Evolutionary conservation across 2,113 vertebrate species (phyloP), one percentile per base, ranked within the genome.

Genomic region (Alces alces): DNA sequence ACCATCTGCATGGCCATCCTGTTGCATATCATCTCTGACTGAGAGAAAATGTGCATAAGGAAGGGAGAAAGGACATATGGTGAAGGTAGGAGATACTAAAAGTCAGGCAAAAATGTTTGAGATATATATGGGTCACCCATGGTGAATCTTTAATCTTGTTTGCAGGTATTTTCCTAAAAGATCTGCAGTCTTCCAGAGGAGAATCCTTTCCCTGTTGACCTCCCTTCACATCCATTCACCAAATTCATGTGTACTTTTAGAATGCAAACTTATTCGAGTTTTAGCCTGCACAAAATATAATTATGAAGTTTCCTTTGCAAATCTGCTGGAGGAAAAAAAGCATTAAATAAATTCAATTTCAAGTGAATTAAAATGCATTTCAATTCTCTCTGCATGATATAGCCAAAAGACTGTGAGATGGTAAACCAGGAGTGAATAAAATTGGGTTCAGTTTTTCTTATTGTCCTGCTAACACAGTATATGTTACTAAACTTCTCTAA

Each of bases 321-420:
- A 79, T 89, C 36, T 55, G 25, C 27, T 91, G 39, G 15, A 93
- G 58, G 3, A 27, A 43, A 52, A 47, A 66, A 76, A 28, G 2
- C 45, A 91, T 93, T 61, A 60, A 82, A n/a, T 5, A 60, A 55
- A 92, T 97, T 57, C 30, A 47, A 13, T 79, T 93, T 86, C 43
- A 64, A 96, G 52, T 89, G 78, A 90, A 88, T 80, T 85, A 92
- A 92, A 94, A 43, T 91, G 3, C 64, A 60, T 86, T 92, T 86
- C 45, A 47, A 89, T 97, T 97, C 55, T n/a, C 27, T 87, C 52
- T 89, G 43, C 10, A 36, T 58, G 45, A 58, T 36, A 27, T 25
- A 4, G 30, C 15, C 45, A 87, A 83, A 94, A 87, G 64, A 80
- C 30, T 70, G 12, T 33, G n/a, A 82, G 45, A 6, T 27, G 19